Percentiles rank a stretch among this genome's conserved stretches.
Conservation (phyloP, 2,113 vertebrate genomes). For the Lates calcarifer region DNA sequence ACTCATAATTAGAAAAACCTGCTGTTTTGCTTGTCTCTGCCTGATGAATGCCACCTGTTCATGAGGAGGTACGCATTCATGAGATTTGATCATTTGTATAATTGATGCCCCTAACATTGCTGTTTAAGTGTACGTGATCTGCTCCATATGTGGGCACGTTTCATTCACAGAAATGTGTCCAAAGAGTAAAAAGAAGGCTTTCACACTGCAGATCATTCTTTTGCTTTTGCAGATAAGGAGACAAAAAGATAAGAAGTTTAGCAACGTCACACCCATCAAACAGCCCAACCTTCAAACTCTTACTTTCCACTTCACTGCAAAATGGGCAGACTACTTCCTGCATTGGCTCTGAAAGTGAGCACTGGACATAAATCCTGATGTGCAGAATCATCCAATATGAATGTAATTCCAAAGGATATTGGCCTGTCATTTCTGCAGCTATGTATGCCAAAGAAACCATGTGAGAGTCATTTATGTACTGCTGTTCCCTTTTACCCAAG, state of each 20-base stretch:
- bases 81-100: neutral
- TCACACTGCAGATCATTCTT: neutral
- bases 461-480: neutral
- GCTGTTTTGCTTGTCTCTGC: neutral
- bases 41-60: neutral
- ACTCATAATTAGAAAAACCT: neutral
- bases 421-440: neutral
- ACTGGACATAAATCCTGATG: neutral
- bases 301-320: neutral
- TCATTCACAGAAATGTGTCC: too few relatives aligned
- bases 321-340: neutral
- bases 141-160: too few relatives aligned
- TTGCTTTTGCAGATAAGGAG: neutral
- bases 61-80: neutral
- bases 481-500: neutral
- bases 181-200: neutral
- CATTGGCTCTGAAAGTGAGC: neutral
- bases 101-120: too few relatives aligned
- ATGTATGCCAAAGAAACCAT: neutral
- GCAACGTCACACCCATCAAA: neutral
- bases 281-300: neutral
- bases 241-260: neutral
- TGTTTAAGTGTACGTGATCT: too few relatives aligned
- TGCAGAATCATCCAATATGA: neutral
- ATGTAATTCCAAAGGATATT: neutral